Evolutionary conservation across 2,888 invertebrate genomes (phyloP).

Genomic region (Stenchaetothrips biformis): DNA sequence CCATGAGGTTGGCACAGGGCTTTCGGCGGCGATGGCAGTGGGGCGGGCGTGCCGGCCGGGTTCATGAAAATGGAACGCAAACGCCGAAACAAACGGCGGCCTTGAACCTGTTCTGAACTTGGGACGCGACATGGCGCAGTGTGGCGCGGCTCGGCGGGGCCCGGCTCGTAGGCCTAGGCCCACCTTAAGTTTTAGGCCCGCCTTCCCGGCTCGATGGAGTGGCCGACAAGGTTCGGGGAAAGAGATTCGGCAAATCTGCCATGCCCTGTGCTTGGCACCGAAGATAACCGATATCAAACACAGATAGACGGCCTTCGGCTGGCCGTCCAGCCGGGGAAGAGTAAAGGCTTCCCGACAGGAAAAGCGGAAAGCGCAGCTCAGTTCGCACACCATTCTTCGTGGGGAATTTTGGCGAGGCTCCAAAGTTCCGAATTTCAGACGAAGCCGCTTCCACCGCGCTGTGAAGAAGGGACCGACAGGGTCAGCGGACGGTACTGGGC

Average conservation of each 20-base stretch:
- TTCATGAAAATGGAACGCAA: slow-evolving; percentile 2
- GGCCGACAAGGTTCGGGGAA: background rate
- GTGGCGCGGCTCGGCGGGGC: background rate
- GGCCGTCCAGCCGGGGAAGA: no score
- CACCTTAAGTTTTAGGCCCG: no score
- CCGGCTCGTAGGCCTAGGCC: background rate
- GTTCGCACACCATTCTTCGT: no score
- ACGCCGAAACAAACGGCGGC: background rate
- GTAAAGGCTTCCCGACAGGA: background rate
- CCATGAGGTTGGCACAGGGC: background rate
- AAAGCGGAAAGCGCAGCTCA: background rate
- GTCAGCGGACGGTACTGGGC: no score
- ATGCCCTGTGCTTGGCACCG: no score
- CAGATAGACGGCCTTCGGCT: no score
- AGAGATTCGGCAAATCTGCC: no score
- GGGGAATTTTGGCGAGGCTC: no score
- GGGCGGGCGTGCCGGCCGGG: background rate
- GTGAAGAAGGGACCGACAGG: background rate
- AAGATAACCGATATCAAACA: no score
- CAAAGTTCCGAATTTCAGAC: no score
- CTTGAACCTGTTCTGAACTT: slow-evolving; percentile 13
- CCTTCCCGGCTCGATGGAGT: background rate
- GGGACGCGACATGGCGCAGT: background rate
- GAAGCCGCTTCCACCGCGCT: background rate
- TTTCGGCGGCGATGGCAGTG: background rate